Base-by-base conservation (phyloP, 1,140 invertebrate genomes). In the Asobara japonica region DNA sequence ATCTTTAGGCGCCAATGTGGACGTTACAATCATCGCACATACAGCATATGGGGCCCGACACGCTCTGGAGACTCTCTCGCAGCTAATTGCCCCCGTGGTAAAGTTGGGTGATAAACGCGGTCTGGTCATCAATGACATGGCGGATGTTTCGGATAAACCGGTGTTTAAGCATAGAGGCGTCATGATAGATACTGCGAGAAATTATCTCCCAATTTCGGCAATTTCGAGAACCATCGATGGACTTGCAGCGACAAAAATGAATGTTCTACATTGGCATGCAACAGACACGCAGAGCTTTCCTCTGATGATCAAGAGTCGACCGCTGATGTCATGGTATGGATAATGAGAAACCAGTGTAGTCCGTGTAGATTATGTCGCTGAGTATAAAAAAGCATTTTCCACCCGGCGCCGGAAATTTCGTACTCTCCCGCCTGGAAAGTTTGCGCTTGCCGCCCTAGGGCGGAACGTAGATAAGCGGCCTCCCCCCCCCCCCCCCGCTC, bases 271-370 rank as follows among this genome's bases (percentile, higher is more conserved):
- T 83, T 95, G 94, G 94, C 95, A 96, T 79, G 89, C 93, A 0
- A 94, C 93, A 1, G 95, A 96, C 80, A 91, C 92, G 0, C 94
- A 96, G 77, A 94, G 94, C 78, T 96, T 96, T 83, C 94, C 94
- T 0, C 89, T 95, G 73, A 85, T 91, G 33, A 89, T 93, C 3
- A 88, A 90, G 11, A 89, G 90, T 69, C 90, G 92, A 29, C 94
- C 94, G 0, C 89, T 92, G 75, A 85, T 96, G 79, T 89, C 91
- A 11, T 64, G 75, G 84, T 88, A 76, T 76, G 69, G 70, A 20
- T 29, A 79, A n/a, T n/a, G n/a, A n/a, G n/a, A n/a, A n/a, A n/a
- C n/a, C n/a, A n/a, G n/a, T n/a, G n/a, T n/a, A n/a, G n/a, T n/a
- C n/a, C n/a, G n/a, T n/a, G n/a, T n/a, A n/a, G n/a, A n/a, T n/a